phyloP scores from a whole-genome alignment of 2,113 vertebrate species.

The Prunella himalayana region DNA sequence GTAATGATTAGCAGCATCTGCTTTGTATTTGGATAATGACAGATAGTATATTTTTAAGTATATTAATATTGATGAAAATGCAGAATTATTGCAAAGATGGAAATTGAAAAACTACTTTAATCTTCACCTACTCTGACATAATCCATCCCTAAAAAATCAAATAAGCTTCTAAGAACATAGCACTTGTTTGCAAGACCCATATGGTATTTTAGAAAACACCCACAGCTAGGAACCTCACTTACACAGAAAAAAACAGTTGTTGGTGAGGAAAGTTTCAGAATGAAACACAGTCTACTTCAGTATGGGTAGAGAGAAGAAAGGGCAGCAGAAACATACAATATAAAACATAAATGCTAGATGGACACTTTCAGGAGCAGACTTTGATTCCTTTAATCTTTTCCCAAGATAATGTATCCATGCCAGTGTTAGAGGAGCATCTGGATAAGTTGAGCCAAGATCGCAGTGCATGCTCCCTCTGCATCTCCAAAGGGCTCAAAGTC shows the following conservation, averaged over 20 bases:
- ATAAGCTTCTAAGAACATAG: background rate
- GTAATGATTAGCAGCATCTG: background rate
- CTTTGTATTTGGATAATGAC: background rate
- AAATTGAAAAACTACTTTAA: background rate
- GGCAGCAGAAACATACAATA: background rate
- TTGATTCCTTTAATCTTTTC: background rate
- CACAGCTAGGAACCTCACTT: background rate
- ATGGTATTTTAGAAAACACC: background rate
- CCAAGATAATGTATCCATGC: background rate
- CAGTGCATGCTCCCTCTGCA: background rate
- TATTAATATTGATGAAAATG: slow-evolving; percentile 14
- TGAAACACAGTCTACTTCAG: background rate
- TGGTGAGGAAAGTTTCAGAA: background rate
- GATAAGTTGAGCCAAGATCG: background rate
- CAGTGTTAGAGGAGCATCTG: background rate
- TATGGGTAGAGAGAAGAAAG: background rate
- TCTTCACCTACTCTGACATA: background rate
- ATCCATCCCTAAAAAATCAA: background rate
- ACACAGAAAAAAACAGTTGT: background rate
- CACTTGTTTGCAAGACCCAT: background rate
- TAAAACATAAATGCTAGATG: background rate
- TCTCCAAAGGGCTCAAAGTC: background rate
- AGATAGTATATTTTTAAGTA: background rate
- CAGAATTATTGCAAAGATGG: background rate
- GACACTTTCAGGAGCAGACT: background rate